These are phyloP conservation scores for Lithophane socia DNA, from an alignment of 2,888 invertebrate genomes.

Conservation along the genomic window DNA sequence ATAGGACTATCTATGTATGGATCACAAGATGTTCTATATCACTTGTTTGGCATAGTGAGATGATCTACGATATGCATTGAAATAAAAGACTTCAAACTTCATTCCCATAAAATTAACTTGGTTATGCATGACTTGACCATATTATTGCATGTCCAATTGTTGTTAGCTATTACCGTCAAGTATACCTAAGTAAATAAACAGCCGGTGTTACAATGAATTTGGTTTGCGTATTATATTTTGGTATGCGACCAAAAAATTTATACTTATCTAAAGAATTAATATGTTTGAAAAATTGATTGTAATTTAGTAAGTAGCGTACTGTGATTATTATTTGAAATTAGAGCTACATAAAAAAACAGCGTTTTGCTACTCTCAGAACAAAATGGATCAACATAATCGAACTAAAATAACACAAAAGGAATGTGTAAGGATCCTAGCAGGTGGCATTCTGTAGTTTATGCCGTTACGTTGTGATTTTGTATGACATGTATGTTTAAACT, in stretches of 20 bases:
- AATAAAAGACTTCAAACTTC: too few species aligned
- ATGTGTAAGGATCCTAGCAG: background rate
- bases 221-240: background rate
- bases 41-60: too few species aligned
- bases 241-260: too few species aligned
- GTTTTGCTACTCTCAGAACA: too few species aligned
- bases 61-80: too few species aligned
- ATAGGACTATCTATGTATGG: background rate
- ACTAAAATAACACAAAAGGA: too few species aligned
- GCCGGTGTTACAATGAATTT: background rate
- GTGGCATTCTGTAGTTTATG: background rate
- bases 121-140: constrained; percentile 3
- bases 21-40: background rate
- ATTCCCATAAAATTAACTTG: background rate
- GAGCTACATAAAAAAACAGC: too few species aligned
- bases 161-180: background rate
- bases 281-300: too few species aligned
- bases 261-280: too few species aligned
- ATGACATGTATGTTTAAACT: background rate
- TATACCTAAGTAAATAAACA: background rate
- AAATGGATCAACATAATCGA: background rate
- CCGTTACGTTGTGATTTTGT: background rate
- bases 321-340: background rate
- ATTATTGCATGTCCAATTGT: background rate
- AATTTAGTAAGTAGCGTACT: background rate